These are phyloP conservation scores for Lagria hirta DNA, from an alignment of 2,888 invertebrate species.

Conservation along the genomic window DNA sequence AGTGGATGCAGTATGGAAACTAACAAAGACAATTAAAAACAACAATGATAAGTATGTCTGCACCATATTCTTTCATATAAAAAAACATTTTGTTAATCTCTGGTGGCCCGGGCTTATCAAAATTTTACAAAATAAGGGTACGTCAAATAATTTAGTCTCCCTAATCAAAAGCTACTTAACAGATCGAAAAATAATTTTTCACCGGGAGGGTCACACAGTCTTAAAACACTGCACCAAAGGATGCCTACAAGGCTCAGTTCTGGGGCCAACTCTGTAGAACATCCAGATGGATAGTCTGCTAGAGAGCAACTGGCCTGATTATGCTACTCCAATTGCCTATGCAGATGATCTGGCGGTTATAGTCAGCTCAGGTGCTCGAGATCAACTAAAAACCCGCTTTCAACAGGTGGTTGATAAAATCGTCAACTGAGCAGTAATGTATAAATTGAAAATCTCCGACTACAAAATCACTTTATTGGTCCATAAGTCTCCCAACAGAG, in stretches of 20 bases:
- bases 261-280: conserved; percentile 11
- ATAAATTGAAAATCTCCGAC: conserved; percentile 10
- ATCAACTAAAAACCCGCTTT: not conserved
- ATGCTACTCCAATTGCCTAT: conserved; percentile 1
- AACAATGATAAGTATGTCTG: conserved; percentile 3
- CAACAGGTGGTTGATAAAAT: conserved; percentile 1
- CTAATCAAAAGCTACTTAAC: no score
- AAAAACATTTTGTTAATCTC: conserved; percentile 5
- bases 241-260: conserved; percentile 8
- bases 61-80: not conserved
- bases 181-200: not conserved
- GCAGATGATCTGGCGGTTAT: conserved; percentile 4
- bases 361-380: not conserved
- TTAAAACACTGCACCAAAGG: conserved; percentile 2
- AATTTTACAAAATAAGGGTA: not conserved
- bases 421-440: conserved; percentile 1
- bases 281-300: conserved; percentile 5
- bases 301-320: not conserved
- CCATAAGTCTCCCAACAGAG: not conserved
- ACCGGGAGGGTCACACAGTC: no score
- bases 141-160: not conserved
- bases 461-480: conserved; percentile 3
- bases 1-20: conserved; percentile 3
- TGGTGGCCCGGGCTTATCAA: conserved; percentile 4
- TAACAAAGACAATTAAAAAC: not conserved